Percentiles rank a stretch among this genome's conserved stretches.
phyloP scores from a whole-genome alignment of 1,140 invertebrate species.

The Panonychus citri region DNA sequence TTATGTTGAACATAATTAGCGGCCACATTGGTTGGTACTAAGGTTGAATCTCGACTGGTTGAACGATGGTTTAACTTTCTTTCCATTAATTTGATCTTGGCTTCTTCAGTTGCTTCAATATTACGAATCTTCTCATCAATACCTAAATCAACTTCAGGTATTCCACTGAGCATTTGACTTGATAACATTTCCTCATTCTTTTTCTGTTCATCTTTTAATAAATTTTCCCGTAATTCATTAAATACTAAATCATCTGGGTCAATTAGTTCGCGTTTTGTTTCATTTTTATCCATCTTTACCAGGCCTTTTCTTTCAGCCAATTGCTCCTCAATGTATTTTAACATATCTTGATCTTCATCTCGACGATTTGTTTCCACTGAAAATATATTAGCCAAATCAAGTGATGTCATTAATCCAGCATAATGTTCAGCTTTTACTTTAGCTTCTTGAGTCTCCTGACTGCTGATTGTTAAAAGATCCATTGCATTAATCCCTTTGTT shows the following conservation, averaged over 20 bases:
- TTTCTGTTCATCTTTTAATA: conserved; percentile 43
- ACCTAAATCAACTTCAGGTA: conserved; percentile 97
- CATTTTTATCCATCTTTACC: conserved; percentile 4
- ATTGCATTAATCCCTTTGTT: neutral
- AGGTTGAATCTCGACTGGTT: conserved; percentile 70
- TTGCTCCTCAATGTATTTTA: conserved; percentile 90
- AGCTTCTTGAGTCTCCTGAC: neutral
- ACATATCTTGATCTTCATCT: conserved; percentile 97
- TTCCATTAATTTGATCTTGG: conserved; percentile 52
- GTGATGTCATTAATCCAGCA: conserved; percentile 1
- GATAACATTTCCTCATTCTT: conserved; percentile 94
- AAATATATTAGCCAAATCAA: conserved; percentile 83
- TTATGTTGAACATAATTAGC: conserved; percentile 95
- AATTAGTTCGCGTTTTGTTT: neutral
- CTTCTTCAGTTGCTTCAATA: conserved; percentile 92
- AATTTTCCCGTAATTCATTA: conserved; percentile 49
- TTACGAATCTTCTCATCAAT: conserved; percentile 95
- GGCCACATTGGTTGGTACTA: conserved; percentile 92
- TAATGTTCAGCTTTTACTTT: neutral
- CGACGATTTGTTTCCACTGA: conserved; percentile 91
- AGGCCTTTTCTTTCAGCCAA: conserved; percentile 50
- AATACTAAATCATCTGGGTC: conserved; percentile 24
- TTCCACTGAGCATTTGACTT: conserved; percentile 98
- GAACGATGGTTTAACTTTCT: conserved; percentile 41
- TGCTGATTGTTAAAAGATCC: neutral